Evolutionary conservation across 2,888 invertebrate genomes (phyloP).

Genomic region (Coleophora deauratella): DNA sequence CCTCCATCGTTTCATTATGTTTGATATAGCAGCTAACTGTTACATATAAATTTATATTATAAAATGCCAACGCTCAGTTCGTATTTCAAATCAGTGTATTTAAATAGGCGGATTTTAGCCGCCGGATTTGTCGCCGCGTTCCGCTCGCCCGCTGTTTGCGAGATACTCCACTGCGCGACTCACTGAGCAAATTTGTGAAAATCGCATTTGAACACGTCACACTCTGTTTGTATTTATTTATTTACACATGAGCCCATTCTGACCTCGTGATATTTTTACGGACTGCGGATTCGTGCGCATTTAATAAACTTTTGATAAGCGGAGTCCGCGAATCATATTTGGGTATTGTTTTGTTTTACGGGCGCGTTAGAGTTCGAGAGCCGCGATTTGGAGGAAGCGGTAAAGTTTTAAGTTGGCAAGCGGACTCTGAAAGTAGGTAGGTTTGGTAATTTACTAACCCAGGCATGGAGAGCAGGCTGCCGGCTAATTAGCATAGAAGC

Average conservation of each 20-base stretch:
- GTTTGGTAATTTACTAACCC: slow-evolving; percentile 31
- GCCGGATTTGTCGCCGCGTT: slow-evolving; percentile 4
- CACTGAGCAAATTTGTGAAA: slow-evolving; percentile 47
- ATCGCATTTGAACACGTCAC: slow-evolving; percentile 38
- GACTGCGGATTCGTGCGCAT: slow-evolving; percentile 21
- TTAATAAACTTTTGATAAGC: slow-evolving; percentile 27
- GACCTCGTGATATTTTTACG: slow-evolving; percentile 28
- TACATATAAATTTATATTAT: no score
- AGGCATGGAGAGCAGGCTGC: slow-evolving; percentile 19
- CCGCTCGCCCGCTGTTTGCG: slow-evolving; percentile 28
- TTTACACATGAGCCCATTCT: slow-evolving; percentile 31
- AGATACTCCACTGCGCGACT: slow-evolving; percentile 32
- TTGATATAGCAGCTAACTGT: no score
- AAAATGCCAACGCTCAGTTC: neutral
- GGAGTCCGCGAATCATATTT: slow-evolving; percentile 14
- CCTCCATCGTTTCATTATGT: no score
- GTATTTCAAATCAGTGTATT: slow-evolving; percentile 8
- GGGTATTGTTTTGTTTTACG: slow-evolving; percentile 21
- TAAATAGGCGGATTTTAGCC: slow-evolving; percentile 6
- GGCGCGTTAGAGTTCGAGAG: neutral
- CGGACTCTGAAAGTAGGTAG: slow-evolving; percentile 19
- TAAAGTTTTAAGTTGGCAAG: slow-evolving; percentile 19
- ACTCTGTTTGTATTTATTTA: slow-evolving; percentile 31
- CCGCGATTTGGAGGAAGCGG: slow-evolving; percentile 16
- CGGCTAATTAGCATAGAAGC: slow-evolving; percentile 27